phyloP scores from a whole-genome alignment of 2,888 invertebrate genomes.

The Andrena hattorfiana region DNA sequence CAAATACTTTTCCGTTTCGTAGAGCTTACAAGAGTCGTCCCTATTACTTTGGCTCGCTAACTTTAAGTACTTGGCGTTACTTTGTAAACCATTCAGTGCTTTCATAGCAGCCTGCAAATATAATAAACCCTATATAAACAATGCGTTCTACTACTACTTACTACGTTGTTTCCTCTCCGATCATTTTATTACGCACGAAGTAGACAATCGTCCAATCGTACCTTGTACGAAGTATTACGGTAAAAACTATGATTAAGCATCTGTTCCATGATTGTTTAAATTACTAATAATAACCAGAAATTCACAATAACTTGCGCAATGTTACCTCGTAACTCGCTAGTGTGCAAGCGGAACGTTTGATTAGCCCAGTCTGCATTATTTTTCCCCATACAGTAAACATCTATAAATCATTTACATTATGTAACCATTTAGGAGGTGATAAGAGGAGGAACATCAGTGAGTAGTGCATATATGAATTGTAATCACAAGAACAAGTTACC shows the following conservation, averaged over 20 bases:
- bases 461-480: not conserved
- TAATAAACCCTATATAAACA: constrained; percentile 11
- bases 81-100: constrained; percentile 90
- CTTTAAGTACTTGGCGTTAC: constrained; percentile 88
- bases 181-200: not conserved
- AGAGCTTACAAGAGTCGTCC: constrained; percentile 80
- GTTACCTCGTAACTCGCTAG: constrained; percentile 74
- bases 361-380: constrained; percentile 66
- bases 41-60: constrained; percentile 58
- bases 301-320: not conserved
- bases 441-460: not conserved
- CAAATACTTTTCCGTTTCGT: constrained; percentile 87
- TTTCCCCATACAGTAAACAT: constrained; percentile 70
- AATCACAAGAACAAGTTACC: too few species aligned
- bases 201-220: not conserved
- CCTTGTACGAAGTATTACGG: constrained; percentile 13
- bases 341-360: constrained; percentile 33
- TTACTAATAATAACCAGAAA: not conserved
- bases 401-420: constrained; percentile 45
- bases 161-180: not conserved
- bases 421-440: not conserved
- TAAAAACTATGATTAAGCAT: not conserved
- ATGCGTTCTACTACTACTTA: not conserved
- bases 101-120: constrained; percentile 89
- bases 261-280: constrained; percentile 15